Conservation (phyloP, 2,113 vertebrate species). For the Notechis scutatus region DNA sequence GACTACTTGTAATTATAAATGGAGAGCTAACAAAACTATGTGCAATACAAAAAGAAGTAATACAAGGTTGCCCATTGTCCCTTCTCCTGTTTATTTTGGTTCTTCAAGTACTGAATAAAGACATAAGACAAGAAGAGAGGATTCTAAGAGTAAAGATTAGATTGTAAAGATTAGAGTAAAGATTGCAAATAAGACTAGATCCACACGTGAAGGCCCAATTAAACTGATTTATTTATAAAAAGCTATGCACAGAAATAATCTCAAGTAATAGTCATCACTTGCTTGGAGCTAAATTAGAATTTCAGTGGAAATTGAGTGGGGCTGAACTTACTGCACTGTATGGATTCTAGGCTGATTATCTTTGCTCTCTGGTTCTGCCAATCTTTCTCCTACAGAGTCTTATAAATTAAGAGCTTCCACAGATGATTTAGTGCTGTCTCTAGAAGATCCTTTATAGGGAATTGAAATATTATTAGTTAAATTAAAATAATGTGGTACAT, state of each 20-base stretch:
- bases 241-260: background rate
- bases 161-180: background rate
- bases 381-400: background rate
- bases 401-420: background rate
- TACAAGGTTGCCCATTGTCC: background rate
- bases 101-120: background rate
- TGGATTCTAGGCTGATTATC: background rate
- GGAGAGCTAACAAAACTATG: background rate
- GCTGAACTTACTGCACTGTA: background rate
- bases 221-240: background rate
- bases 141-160: background rate
- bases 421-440: no score
- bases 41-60: background rate
- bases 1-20: background rate
- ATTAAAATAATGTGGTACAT: no score
- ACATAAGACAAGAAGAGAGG: background rate
- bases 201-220: background rate
- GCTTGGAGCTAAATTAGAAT: background rate
- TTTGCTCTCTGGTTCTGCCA: background rate
- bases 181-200: background rate
- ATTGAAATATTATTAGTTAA: no score
- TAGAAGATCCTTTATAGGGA: no score
- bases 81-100: background rate
- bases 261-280: background rate
- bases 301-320: background rate